Evolutionary conservation across 2,888 invertebrate genomes (phyloP).

Genomic region (Campaea margaritaria): DNA sequence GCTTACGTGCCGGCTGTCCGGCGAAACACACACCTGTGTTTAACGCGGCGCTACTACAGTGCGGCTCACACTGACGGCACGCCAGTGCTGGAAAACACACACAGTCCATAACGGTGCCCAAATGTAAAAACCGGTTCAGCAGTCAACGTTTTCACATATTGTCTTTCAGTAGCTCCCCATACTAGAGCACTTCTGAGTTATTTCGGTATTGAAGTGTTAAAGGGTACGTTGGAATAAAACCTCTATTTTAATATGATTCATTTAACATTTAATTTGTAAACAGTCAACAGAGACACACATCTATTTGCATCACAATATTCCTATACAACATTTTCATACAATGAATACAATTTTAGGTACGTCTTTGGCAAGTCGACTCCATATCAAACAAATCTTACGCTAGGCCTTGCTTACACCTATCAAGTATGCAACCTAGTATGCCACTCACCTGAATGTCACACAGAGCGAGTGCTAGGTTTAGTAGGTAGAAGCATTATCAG

Average conservation of each 20-base stretch:
- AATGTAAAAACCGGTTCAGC: too few species aligned
- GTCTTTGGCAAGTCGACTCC: constrained; percentile 70
- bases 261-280: constrained; percentile 75
- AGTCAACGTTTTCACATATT: too few species aligned
- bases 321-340: constrained; percentile 64
- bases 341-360: constrained; percentile 58
- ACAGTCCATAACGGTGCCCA: too few species aligned
- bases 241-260: constrained; percentile 38
- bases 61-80: too few species aligned
- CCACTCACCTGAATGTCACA: neutral
- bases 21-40: too few species aligned
- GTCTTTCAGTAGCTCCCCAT: neutral
- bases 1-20: too few species aligned
- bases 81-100: too few species aligned
- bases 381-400: constrained; percentile 41
- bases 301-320: constrained; percentile 56
- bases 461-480: neutral
- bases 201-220: neutral
- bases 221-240: constrained; percentile 38
- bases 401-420: constrained; percentile 27
- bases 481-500: neutral
- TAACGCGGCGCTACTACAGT: too few species aligned
- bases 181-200: neutral
- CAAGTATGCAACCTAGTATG: constrained; percentile 5
- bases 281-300: constrained; percentile 73